Evolutionary conservation across 2,113 vertebrate species (phyloP), one percentile per base, ranked within the genome.

Genomic region (Microcebus lehilahytsara): DNA sequence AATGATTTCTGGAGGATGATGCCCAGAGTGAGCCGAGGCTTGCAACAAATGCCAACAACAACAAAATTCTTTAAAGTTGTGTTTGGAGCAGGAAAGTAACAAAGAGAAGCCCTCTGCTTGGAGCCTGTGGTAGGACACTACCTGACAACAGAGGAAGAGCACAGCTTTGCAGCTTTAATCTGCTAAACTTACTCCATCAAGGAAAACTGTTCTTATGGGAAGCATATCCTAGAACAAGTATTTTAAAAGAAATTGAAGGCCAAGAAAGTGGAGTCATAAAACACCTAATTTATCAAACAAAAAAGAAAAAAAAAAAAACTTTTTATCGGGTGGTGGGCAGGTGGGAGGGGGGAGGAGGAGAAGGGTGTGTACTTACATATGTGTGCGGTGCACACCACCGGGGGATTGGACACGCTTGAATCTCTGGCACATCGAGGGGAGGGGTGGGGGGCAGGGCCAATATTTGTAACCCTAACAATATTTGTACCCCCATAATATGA

Each of bases 221-320:
- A 95, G 66, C 83, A 30, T 53, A 69, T 46, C 78, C 89, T 83
- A 60, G 56, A 96, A 69, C 78, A 93, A 93, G 72, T 90, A 42
- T 78, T 83, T 93, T 86, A 53, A 92, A 96, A 88, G 90, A 75
- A 94, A 90, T 58, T 16, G n/a, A 95, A 94, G 77, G 12, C 67
- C 25, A 49, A 72, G 69, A 85, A 83, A 85, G 67, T 10, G n/a
- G 78, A 86, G 25, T 88, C 84, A 84, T 30, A 27, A 86, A 91
- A 25, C 20, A 75, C 42, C 30, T 75, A 42, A 40, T 89, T 62
- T 53, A 42, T 42, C 42, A 42, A 42, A 42, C 42, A 42, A 42
- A 42, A 42, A 42, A 42, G 42, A 42, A 42, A 42, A 42, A 42
- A 42, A n/a, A n/a, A 42, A 42, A 42, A 42, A 42, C 42, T 42